Evolutionary conservation across 1,140 invertebrate genomes (phyloP).

Genomic region (Drosophila murphyi): DNA sequence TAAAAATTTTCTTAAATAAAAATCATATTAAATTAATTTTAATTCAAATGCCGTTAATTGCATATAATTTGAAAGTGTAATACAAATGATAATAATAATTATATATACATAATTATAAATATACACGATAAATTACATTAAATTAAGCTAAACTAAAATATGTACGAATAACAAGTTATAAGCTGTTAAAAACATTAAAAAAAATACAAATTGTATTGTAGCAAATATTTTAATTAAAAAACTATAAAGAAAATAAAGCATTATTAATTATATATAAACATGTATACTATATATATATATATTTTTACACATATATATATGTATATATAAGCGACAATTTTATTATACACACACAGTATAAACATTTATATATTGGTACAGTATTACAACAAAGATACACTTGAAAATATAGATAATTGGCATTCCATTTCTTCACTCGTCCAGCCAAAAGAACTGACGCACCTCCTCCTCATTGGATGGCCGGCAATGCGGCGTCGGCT

Average conservation of each 20-base stretch:
- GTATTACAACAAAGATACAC: slow-evolving; percentile 20
- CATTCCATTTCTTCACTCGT: slow-evolving; percentile 32
- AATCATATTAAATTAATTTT: slow-evolving; percentile 29
- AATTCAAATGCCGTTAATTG: slow-evolving; percentile 59
- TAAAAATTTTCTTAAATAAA: slow-evolving; percentile 64
- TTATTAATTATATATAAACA: slow-evolving; percentile 66
- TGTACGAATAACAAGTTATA: slow-evolving; percentile 71
- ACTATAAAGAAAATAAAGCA: slow-evolving; percentile 74
- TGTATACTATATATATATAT: neutral
- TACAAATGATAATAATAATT: slow-evolving; percentile 74
- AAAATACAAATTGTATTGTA: slow-evolving; percentile 71
- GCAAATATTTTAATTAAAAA: slow-evolving; percentile 68
- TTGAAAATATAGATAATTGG: neutral
- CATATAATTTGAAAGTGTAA: slow-evolving; percentile 71
- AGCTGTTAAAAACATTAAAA: slow-evolving; percentile 71
- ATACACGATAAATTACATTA: slow-evolving; percentile 67
- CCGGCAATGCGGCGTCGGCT: slow-evolving; percentile 87
- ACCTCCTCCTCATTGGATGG: slow-evolving; percentile 88
- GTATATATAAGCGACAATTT: slow-evolving; percentile 40
- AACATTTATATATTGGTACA: slow-evolving; percentile 7
- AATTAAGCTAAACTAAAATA: slow-evolving; percentile 61
- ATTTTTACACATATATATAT: slow-evolving; percentile 12
- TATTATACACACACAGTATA: slow-evolving; percentile 19
- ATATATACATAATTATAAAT: slow-evolving; percentile 54
- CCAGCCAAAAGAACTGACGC: slow-evolving; percentile 87